Conservation (phyloP, 1,140 invertebrate species). For the Drosophila nikananu region DNA sequence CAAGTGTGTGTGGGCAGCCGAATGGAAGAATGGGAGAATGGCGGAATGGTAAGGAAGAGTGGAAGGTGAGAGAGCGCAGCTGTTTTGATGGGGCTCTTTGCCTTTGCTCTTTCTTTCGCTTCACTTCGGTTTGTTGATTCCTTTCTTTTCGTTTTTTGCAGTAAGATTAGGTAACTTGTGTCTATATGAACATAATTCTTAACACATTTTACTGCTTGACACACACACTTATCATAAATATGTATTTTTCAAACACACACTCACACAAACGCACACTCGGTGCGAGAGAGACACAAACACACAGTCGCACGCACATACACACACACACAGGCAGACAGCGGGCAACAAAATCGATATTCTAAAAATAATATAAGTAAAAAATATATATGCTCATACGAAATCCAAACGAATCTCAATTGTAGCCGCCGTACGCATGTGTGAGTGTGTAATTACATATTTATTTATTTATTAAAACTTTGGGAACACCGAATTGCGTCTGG, state of each 20-base stretch:
- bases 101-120: slow-evolving; percentile 23
- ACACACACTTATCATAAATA: slow-evolving; percentile 55
- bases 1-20: slow-evolving; percentile 42
- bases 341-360: slow-evolving; percentile 83
- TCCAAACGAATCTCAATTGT: slow-evolving; percentile 76
- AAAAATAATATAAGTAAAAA: slow-evolving; percentile 84
- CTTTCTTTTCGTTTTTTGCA: slow-evolving; percentile 59
- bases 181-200: slow-evolving; percentile 81
- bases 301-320: slow-evolving; percentile 28
- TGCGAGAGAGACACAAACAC: slow-evolving; percentile 43
- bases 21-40: slow-evolving; percentile 57
- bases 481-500: slow-evolving; percentile 46
- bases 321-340: slow-evolving; percentile 44
- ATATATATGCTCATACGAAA: slow-evolving; percentile 69
- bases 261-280: slow-evolving; percentile 30
- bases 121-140: slow-evolving; percentile 50
- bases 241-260: slow-evolving; percentile 48
- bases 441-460: slow-evolving; percentile 64
- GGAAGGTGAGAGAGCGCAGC: slow-evolving; percentile 53
- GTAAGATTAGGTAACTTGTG: slow-evolving; percentile 76
- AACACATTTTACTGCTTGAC: slow-evolving; percentile 69
- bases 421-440: slow-evolving; percentile 29
- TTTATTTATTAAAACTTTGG: slow-evolving; percentile 71
- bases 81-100: slow-evolving; percentile 62
- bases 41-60: slow-evolving; percentile 38